A percentile compares a stretch with the other conserved stretches of the same genome.
Conservation (phyloP, 2,888 invertebrate species). For the Lepetodrilus schrolli region DNA sequence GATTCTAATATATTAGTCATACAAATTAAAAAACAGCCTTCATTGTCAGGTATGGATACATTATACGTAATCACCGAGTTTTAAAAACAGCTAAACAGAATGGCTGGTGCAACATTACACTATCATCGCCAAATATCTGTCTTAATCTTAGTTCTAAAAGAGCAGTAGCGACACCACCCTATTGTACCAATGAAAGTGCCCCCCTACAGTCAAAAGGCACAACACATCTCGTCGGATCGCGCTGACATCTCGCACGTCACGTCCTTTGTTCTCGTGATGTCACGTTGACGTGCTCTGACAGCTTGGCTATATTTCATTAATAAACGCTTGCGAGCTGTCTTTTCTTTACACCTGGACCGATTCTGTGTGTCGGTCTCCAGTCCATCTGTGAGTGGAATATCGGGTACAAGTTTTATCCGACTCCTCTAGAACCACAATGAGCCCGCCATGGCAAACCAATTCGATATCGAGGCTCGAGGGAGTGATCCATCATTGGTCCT, state of each 20-base stretch:
- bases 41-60: too few species aligned
- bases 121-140: too few species aligned
- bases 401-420: slow-evolving; percentile 13
- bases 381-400: slow-evolving; percentile 22
- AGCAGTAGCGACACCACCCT: background rate
- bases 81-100: too few species aligned
- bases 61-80: too few species aligned
- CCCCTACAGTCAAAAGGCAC: background rate
- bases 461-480: slow-evolving; percentile 46
- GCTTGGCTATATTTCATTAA: slow-evolving; percentile 19
- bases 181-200: background rate
- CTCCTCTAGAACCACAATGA: slow-evolving; percentile 4
- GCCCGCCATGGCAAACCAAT: slow-evolving; percentile 41
- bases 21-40: too few species aligned
- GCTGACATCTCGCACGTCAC: slow-evolving; percentile 27
- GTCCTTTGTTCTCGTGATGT: slow-evolving; percentile 6
- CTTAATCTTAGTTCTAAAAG: background rate
- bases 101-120: too few species aligned
- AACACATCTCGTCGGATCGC: slow-evolving; percentile 15
- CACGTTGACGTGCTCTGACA: slow-evolving; percentile 6
- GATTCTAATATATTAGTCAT: too few species aligned
- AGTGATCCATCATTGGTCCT: slow-evolving; percentile 47
- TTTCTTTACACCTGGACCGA: slow-evolving; percentile 3
- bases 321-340: slow-evolving; percentile 1
- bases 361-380: background rate